Conservation (phyloP, 1,140 invertebrate genomes). For the Atopsyche davidsoni region DNA sequence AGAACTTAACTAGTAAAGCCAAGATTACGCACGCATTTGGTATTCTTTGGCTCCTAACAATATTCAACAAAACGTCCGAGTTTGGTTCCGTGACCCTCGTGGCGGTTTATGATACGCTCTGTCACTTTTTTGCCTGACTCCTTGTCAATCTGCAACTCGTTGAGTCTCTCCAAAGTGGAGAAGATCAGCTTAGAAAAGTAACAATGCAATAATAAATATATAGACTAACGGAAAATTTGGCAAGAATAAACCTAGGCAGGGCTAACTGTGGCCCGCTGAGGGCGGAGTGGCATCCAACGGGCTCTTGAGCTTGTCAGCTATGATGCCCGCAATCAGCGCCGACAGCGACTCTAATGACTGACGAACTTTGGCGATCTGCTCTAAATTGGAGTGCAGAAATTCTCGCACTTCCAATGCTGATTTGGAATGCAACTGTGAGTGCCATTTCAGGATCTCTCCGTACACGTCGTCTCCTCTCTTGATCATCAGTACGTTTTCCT, state of each 20-base stretch:
- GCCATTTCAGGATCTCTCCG: conserved; percentile 53
- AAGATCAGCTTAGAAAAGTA: conserved; percentile 4
- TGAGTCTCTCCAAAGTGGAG: too few relatives aligned
- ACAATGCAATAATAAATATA: neutral
- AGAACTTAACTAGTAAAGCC: neutral
- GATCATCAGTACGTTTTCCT: conserved; percentile 32
- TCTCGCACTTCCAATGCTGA: conserved; percentile 55
- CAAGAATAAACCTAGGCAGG: conserved; percentile 15
- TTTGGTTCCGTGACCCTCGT: neutral
- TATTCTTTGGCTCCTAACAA: conserved; percentile 15
- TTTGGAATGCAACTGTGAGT: conserved; percentile 53
- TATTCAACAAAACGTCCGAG: neutral
- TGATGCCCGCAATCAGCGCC: conserved; percentile 42
- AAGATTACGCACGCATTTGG: too few relatives aligned
- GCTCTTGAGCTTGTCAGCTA: conserved; percentile 20
- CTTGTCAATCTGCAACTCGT: too few relatives aligned
- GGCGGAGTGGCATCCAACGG: conserved; percentile 33
- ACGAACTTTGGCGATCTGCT: conserved; percentile 57
- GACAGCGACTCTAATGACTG: conserved; percentile 57
- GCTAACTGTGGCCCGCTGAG: neutral
- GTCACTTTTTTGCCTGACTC: too few relatives aligned
- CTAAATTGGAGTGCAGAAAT: conserved; percentile 55
- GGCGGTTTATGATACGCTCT: neutral
- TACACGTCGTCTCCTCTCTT: conserved; percentile 50
- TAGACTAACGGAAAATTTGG: conserved; percentile 30